phyloP scores from a whole-genome alignment of 2,888 invertebrate genomes.

The Sericinus montela region DNA sequence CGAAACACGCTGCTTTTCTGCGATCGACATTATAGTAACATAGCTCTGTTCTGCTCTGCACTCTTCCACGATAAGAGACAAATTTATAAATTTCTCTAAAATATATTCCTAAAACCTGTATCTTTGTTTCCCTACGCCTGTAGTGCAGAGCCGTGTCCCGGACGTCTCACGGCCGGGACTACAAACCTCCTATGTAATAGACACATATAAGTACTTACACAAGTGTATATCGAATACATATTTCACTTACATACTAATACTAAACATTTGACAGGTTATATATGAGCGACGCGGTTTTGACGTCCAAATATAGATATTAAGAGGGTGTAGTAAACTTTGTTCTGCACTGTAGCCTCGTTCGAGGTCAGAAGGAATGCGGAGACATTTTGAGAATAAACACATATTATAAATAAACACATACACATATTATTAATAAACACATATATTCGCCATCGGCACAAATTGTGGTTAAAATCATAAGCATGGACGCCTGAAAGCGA shows the following conservation, averaged over 20 bases:
- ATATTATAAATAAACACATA: too few relatives aligned
- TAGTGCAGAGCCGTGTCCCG: slow-evolving; percentile 11
- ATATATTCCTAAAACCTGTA: background rate
- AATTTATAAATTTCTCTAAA: slow-evolving; percentile 9
- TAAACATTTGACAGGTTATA: background rate
- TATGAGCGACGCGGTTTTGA: background rate
- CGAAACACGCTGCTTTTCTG: background rate
- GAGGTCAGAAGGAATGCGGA: background rate
- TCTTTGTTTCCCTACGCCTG: background rate
- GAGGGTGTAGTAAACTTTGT: background rate
- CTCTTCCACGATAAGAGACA: background rate
- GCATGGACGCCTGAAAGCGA: background rate
- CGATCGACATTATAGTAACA: background rate
- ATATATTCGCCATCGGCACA: background rate
- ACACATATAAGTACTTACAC: background rate
- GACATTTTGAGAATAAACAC: background rate
- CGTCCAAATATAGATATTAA: background rate
- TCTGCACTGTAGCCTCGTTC: background rate
- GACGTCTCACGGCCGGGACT: background rate
- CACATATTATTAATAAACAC: too few relatives aligned
- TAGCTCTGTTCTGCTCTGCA: background rate
- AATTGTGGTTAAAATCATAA: background rate
- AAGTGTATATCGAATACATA: slow-evolving; percentile 2
- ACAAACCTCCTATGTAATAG: slow-evolving; percentile 1
- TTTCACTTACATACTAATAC: background rate